A percentile compares a stretch with the other conserved stretches of the same genome.
These are phyloP conservation scores for Scaptomyza polygonia DNA, from an alignment of 2,888 invertebrate species.

Conservation along the genomic window DNA sequence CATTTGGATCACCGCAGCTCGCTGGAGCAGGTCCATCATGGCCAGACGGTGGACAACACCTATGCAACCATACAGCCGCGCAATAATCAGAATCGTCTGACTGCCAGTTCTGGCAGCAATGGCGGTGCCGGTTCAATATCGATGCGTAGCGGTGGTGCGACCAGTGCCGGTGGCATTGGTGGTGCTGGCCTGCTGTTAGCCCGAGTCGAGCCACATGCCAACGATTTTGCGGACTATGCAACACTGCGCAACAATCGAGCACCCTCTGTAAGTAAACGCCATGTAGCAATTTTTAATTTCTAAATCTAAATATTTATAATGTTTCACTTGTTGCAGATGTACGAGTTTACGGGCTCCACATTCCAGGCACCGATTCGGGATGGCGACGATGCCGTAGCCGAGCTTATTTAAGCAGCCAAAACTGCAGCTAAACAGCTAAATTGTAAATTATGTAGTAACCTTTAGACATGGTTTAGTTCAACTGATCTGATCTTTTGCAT, in stretches of 20 bases:
- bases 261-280: slow-evolving; percentile 81
- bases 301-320: background rate
- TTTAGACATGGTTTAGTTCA: slow-evolving; percentile 46
- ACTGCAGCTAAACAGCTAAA: slow-evolving; percentile 29
- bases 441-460: slow-evolving; percentile 66
- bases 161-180: slow-evolving; percentile 61
- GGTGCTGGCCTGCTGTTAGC: slow-evolving; percentile 60
- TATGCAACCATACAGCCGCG: slow-evolving; percentile 84
- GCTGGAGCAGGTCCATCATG: slow-evolving; percentile 82
- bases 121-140: slow-evolving; percentile 65
- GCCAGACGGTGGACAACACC: slow-evolving; percentile 83
- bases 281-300: background rate
- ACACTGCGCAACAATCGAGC: slow-evolving; percentile 83
- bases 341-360: slow-evolving; percentile 87
- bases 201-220: slow-evolving; percentile 77
- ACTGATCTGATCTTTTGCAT: slow-evolving; percentile 60
- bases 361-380: slow-evolving; percentile 88
- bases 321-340: slow-evolving; percentile 68
- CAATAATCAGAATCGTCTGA: slow-evolving; percentile 72
- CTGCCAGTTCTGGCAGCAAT: slow-evolving; percentile 48
- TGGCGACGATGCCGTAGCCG: slow-evolving; percentile 84
- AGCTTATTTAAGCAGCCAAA: slow-evolving; percentile 80
- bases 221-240: slow-evolving; percentile 84
- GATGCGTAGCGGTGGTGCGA: slow-evolving; percentile 63
- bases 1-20: slow-evolving; percentile 83